Conservation (phyloP, 2,797 vertebrate species). For the Naso thynnoides region DNA sequence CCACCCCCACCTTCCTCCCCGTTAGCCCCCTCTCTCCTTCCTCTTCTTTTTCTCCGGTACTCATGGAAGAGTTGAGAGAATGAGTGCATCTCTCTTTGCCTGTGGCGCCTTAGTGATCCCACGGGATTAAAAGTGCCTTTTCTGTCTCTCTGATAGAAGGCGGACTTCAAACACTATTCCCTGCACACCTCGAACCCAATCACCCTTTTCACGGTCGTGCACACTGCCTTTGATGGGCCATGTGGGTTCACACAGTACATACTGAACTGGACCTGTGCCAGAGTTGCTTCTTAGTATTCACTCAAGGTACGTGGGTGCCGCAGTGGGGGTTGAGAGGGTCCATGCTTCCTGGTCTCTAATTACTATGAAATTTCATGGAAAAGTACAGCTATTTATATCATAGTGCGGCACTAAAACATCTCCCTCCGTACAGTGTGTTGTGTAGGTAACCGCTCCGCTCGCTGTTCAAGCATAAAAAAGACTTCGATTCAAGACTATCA, state of each 20-base stretch:
- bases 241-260: slow-evolving; percentile 82
- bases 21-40: slow-evolving; percentile 61
- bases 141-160: slow-evolving; percentile 81
- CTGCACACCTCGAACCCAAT: slow-evolving; percentile 79
- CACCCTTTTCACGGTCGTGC: slow-evolving; percentile 76
- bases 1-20: slow-evolving; percentile 48
- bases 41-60: slow-evolving; percentile 63
- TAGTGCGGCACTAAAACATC: slow-evolving; percentile 73
- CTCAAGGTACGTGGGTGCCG: slow-evolving; percentile 81
- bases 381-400: slow-evolving; percentile 82
- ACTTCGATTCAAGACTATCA: slow-evolving; percentile 34
- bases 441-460: slow-evolving; percentile 46
- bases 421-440: slow-evolving; percentile 56
- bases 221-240: slow-evolving; percentile 81
- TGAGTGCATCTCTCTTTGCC: slow-evolving; percentile 81
- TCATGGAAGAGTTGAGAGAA: slow-evolving; percentile 79
- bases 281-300: slow-evolving; percentile 84
- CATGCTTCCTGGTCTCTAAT: slow-evolving; percentile 82
- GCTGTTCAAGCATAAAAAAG: slow-evolving; percentile 39
- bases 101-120: slow-evolving; percentile 83
- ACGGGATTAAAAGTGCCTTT: slow-evolving; percentile 82
- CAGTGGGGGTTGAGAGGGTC: slow-evolving; percentile 83
- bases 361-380: slow-evolving; percentile 83
- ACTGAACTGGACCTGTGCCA: slow-evolving; percentile 82
- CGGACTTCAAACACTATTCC: slow-evolving; percentile 86